Base-by-base conservation (phyloP, 2,888 invertebrate species). In the Stenoptilia bipunctidactyla region DNA sequence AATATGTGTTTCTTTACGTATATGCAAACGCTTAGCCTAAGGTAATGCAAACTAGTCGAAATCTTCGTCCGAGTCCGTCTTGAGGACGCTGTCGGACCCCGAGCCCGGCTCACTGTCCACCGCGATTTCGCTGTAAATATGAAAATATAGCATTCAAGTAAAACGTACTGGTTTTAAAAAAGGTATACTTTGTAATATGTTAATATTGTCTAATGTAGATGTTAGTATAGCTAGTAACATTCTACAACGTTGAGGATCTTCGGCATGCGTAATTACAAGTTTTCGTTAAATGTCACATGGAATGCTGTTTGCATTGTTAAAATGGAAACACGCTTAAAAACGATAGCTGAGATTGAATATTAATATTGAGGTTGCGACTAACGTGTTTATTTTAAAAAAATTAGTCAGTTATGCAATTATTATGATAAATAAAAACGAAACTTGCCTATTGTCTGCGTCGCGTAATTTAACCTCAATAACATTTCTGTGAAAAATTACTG, bases 41-140 rank as follows among this genome's bases (percentile, higher is more conserved):
- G 43, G 45, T 48, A 43, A 40, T 40, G 39, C 38, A 36, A 47
- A 44, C 53, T 69, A 83, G 55, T 83, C 83, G 46, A 79, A 83
- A 55, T 84, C 83, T 47, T 84, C 85, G 50, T 85, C 85, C 6
- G 84, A 83, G 53, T 84, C 84, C 12, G 85, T 82, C 52, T 74
- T 76, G 49, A 83, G 60, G 15, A 77, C 76, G 61, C 84, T 84
- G 58, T 84, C 84, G 4, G 80, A 74, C n/a, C 72, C 79, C 3
- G 84, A 82, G 27, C 75, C 80, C 0, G 66, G 54, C 40, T 84
- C 84, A 57, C 85, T 84, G 63, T 83, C 82, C 44, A 71, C 66
- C 38, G 69, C 69, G 34, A 70, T 56, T 50, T 75, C 80, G 40
- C 83, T 83, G 67, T 34, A 38, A 34, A 34, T 4, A 13, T 30